A percentile compares a stretch with the other conserved stretches of the same genome.
Conservation (phyloP, 2,113 vertebrate genomes). For the Dinomys branickii region DNA sequence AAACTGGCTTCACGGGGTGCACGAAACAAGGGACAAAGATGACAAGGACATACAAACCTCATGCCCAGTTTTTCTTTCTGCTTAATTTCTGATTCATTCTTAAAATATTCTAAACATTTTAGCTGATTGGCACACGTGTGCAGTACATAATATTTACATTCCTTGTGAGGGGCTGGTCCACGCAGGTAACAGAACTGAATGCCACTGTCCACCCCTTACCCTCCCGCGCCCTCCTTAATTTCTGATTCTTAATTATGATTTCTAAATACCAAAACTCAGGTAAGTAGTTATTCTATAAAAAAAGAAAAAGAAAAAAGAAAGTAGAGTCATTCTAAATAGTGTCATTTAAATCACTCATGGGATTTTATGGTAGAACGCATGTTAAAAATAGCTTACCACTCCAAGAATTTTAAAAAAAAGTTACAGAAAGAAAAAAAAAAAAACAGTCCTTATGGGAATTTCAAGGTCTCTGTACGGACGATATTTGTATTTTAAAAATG, state of each 20-base stretch:
- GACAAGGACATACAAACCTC: not conserved
- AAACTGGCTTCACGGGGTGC: not conserved
- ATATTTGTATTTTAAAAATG: conserved; percentile 45
- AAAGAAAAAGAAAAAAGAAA: too few relatives aligned
- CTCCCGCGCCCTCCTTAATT: not conserved
- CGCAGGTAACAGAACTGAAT: not conserved
- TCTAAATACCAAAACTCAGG: conserved; percentile 24
- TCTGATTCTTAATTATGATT: conserved; percentile 37
- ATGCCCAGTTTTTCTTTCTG: not conserved
- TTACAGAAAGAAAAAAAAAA: conserved; percentile 14
- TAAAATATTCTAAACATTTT: not conserved
- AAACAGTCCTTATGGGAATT: not conserved
- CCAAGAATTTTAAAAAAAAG: conserved; percentile 53
- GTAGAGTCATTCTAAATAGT: conserved; percentile 13
- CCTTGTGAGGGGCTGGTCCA: not conserved
- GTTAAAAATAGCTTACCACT: not conserved
- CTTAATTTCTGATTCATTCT: conserved; percentile 19
- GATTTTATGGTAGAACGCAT: not conserved
- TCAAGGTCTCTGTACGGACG: not conserved
- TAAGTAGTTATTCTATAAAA: too few relatives aligned
- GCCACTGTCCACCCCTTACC: not conserved
- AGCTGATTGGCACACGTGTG: not conserved
- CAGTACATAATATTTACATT: not conserved
- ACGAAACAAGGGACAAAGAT: not conserved
- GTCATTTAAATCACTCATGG: not conserved